phyloP scores from a whole-genome alignment of 2,113 vertebrate genomes.

The Hystrix brachyura region DNA sequence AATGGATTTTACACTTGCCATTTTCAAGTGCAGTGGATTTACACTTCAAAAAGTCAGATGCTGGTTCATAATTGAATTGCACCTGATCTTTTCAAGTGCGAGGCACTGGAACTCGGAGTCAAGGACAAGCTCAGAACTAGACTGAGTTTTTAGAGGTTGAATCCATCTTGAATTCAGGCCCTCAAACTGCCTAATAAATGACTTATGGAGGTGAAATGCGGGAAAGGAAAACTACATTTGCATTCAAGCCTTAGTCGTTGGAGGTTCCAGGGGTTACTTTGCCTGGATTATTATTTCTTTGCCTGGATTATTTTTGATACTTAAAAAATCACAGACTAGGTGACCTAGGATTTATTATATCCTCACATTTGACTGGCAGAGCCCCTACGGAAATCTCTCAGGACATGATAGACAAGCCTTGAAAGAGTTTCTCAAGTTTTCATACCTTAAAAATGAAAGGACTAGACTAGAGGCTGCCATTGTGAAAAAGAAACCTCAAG shows the following conservation, averaged over 20 bases:
- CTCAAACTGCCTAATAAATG: background rate
- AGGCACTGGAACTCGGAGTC: conserved; percentile 50
- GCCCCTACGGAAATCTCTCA: background rate
- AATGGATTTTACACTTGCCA: conserved; percentile 85
- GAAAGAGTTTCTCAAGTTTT: conserved; percentile 53
- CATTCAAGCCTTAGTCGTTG: background rate
- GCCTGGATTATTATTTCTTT: conserved; percentile 3
- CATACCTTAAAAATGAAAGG: background rate
- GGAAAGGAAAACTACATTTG: background rate
- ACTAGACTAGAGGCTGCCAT: background rate
- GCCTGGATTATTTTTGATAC: conserved; percentile 31
- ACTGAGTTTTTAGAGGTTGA: conserved; percentile 65
- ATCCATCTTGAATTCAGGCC: conserved; percentile 39
- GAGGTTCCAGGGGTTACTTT: background rate
- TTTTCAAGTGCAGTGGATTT: conserved; percentile 83
- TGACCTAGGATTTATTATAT: background rate
- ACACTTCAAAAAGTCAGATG: conserved; percentile 83
- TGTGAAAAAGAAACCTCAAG: conserved; percentile 19
- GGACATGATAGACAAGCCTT: background rate
- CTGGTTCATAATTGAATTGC: conserved; percentile 79
- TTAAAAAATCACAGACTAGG: background rate
- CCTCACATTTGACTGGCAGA: background rate
- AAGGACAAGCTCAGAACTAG: conserved; percentile 73
- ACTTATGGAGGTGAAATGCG: background rate
- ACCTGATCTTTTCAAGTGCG: conserved; percentile 79